phyloP scores from a whole-genome alignment of 1,140 invertebrate species.

The Brachionus manjavacas region DNA sequence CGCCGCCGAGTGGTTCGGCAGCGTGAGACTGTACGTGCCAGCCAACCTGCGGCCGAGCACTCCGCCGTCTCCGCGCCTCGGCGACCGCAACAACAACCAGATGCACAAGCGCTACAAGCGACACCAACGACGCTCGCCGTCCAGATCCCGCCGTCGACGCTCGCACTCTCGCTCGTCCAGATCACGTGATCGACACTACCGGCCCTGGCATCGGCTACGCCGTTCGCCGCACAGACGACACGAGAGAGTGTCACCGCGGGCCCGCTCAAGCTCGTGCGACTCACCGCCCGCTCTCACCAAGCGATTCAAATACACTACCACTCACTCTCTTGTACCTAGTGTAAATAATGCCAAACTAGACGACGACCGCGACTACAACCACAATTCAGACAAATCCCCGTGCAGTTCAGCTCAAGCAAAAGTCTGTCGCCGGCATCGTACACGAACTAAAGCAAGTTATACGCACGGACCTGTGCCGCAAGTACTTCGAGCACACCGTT shows the following conservation, averaged over 20 bases:
- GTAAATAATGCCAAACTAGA: background rate
- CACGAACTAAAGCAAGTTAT: constrained; percentile 79
- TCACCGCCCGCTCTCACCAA: background rate
- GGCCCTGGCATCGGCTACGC: background rate
- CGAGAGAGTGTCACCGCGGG: background rate
- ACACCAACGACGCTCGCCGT: constrained; percentile 42
- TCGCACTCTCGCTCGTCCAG: too few species aligned
- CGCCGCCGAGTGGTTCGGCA: background rate
- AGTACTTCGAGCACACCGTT: constrained; percentile 84
- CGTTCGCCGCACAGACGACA: background rate
- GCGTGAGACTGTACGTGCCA: background rate
- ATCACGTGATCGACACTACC: background rate
- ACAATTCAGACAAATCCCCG: background rate
- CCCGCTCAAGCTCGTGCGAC: background rate
- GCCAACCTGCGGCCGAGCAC: background rate
- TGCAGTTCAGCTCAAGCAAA: background rate
- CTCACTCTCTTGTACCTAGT: too few species aligned
- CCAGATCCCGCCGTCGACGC: constrained; percentile 55
- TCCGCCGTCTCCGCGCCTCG: constrained; percentile 39
- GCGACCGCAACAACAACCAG: constrained; percentile 56
- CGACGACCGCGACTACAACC: too few species aligned
- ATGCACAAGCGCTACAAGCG: constrained; percentile 1
- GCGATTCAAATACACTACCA: background rate
- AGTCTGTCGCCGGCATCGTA: constrained; percentile 59
- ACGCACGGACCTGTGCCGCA: constrained; percentile 82